Evolutionary conservation across 2,797 vertebrate genomes (phyloP).

Genomic region (Squalus acanthias): DNA sequence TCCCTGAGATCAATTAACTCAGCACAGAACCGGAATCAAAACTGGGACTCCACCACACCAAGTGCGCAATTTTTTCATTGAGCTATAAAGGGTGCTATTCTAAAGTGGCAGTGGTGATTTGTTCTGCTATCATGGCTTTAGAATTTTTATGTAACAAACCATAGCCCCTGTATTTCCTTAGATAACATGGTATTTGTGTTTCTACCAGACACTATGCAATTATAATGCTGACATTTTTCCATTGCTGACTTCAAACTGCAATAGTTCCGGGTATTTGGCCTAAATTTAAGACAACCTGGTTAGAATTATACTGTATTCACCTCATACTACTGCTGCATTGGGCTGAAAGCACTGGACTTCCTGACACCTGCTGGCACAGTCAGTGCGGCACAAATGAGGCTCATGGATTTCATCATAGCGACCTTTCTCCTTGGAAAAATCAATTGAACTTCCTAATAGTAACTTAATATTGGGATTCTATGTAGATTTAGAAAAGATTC

Average conservation of each 20-base stretch:
- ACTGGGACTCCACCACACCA: neutral
- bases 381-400: neutral
- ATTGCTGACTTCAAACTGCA: neutral
- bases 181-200: neutral
- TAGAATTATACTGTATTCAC: neutral
- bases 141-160: neutral
- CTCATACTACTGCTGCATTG: neutral
- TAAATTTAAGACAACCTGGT: neutral
- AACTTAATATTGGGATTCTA: neutral
- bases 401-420: neutral
- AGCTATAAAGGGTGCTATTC: neutral
- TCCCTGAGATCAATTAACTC: too few relatives aligned
- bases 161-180: neutral
- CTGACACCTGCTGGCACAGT: neutral
- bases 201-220: neutral
- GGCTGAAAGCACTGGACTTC: too few relatives aligned
- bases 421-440: neutral
- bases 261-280: neutral
- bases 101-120: neutral
- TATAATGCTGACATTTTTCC: neutral
- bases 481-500: neutral
- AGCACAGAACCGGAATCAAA: neutral
- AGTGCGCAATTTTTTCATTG: neutral
- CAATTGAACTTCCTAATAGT: neutral
- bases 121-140: neutral